A percentile compares a stretch with the other conserved stretches of the same genome.
These are phyloP conservation scores for Melipona quadrifasciata DNA, from an alignment of 1,140 invertebrate species.

Conservation along the genomic window DNA sequence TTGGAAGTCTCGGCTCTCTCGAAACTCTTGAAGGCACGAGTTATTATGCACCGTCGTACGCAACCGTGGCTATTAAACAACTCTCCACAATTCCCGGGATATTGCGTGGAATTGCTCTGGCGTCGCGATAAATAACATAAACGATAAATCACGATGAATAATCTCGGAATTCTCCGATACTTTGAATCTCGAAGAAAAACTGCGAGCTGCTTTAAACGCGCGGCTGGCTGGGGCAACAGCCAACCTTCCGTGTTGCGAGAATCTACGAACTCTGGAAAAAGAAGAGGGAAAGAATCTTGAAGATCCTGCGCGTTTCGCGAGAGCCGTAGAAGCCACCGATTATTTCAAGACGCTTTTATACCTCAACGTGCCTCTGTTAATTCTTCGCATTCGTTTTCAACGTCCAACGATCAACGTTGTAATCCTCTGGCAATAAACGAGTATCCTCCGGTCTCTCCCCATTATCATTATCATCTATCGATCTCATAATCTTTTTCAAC, in stretches of 20 bases:
- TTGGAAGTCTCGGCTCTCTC: neutral
- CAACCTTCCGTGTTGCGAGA: neutral
- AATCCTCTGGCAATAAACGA: no score
- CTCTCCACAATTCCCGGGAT: neutral
- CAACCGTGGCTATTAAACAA: neutral
- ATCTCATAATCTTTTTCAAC: no score
- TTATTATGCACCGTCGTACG: neutral
- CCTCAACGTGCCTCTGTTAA: neutral
- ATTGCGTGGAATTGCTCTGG: neutral
- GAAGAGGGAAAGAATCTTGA: neutral
- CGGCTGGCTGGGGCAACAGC: neutral
- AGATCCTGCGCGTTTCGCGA: neutral
- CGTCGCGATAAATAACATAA: neutral
- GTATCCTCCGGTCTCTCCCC: neutral
- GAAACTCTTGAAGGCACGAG: neutral
- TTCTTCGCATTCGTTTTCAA: neutral
- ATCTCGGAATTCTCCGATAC: neutral
- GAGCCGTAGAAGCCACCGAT: neutral
- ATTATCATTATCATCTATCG: no score
- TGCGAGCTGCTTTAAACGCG: neutral
- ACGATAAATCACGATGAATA: no score
- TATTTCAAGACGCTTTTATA: neutral
- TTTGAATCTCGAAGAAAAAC: neutral
- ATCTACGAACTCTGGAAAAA: neutral
- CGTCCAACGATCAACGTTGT: no score